Percentiles rank a stretch among this genome's conserved stretches.
These are phyloP conservation scores for Prinia subflava DNA, from an alignment of 2,113 vertebrate genomes.

Conservation along the genomic window DNA sequence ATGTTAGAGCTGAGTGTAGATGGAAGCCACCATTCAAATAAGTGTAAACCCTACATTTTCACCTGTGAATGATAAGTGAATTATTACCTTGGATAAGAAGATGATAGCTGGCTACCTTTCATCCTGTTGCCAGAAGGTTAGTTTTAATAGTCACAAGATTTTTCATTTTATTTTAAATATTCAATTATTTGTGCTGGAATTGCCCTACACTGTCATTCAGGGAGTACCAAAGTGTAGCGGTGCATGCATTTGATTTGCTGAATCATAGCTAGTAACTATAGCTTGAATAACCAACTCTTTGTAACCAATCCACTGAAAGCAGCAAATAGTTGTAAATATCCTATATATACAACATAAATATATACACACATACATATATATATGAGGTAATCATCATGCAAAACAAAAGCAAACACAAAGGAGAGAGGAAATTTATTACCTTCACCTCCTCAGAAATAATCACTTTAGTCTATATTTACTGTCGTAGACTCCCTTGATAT, in stretches of 20 bases:
- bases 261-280: background rate
- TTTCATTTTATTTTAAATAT: background rate
- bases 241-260: background rate
- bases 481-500: background rate
- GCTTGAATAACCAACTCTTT: background rate
- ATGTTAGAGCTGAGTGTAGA: background rate
- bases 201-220: background rate
- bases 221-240: background rate
- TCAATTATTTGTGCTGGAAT: background rate
- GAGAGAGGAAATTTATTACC: background rate
- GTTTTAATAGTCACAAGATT: background rate
- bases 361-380: fast-evolving
- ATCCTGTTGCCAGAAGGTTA: background rate
- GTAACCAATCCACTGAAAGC: background rate
- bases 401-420: background rate
- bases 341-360: background rate
- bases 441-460: background rate
- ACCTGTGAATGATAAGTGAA: background rate
- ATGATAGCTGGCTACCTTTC: background rate
- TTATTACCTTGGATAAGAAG: background rate
- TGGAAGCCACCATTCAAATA: background rate
- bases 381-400: background rate
- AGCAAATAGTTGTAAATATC: background rate
- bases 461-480: background rate
- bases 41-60: background rate